Percentiles rank a stretch among this genome's conserved stretches.
phyloP scores from a whole-genome alignment of 2,888 invertebrate species.

The Linnaemya tessellans region DNA sequence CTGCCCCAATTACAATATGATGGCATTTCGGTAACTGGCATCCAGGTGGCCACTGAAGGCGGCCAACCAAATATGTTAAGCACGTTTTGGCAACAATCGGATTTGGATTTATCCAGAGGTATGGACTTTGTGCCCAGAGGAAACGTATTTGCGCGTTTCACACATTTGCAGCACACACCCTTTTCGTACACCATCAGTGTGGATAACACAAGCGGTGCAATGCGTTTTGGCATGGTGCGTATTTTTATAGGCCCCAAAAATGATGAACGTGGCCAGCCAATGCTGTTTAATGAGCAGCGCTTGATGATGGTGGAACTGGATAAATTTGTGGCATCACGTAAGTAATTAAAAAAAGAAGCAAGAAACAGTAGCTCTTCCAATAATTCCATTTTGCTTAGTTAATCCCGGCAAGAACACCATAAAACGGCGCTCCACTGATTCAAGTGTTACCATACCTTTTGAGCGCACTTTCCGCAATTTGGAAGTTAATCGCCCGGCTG shows the following conservation, averaged over 20 bases:
- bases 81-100: constrained; percentile 92
- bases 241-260: constrained; percentile 87
- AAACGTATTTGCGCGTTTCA: constrained; percentile 87
- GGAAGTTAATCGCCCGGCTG: constrained; percentile 86
- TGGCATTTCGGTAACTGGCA: constrained; percentile 86
- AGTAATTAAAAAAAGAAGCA: constrained; percentile 77
- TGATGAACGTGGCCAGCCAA: constrained; percentile 87
- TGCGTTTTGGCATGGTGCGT: constrained; percentile 86
- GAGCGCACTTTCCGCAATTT: constrained; percentile 91
- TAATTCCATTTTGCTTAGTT: constrained; percentile 83
- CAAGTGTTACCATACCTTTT: constrained; percentile 92
- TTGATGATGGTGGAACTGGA: constrained; percentile 88
- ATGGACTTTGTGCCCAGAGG: constrained; percentile 92
- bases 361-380: background rate
- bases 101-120: constrained; percentile 90
- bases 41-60: constrained; percentile 85
- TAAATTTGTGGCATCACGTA: constrained; percentile 86
- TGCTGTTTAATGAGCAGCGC: constrained; percentile 86
- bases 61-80: constrained; percentile 85
- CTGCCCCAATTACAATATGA: constrained; percentile 78
- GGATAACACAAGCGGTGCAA: constrained; percentile 85
- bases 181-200: constrained; percentile 88
- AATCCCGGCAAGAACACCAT: constrained; percentile 88
- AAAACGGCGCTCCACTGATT: constrained; percentile 87
- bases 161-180: constrained; percentile 89